Percentiles rank a stretch among this genome's conserved stretches.
Evolutionary conservation across 1,140 invertebrate genomes (phyloP).

Genomic region (Elymnias hypermnestra): DNA sequence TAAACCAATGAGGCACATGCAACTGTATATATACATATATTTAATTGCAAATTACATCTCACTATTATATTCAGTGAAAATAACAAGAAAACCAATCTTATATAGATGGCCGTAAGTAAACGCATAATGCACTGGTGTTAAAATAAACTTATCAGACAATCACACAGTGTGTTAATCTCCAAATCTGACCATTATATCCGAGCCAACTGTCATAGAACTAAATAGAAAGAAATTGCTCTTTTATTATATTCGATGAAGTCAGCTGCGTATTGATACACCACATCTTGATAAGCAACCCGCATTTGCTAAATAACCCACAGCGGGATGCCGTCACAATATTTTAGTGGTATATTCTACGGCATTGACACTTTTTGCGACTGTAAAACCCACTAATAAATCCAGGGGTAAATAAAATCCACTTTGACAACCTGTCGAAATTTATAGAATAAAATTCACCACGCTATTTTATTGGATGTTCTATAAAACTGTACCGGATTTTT

Average conservation of each 20-base stretch:
- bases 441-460: background rate
- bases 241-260: constrained; percentile 34
- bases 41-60: no score
- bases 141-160: constrained; percentile 4
- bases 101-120: no score
- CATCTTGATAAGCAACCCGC: constrained; percentile 66
- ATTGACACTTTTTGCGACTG: constrained; percentile 41
- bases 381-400: constrained; percentile 20
- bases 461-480: background rate
- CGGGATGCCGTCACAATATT: constrained; percentile 73
- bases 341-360: constrained; percentile 44
- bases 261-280: constrained; percentile 48
- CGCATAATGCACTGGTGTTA: no score
- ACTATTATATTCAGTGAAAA: no score
- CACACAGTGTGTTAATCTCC: constrained; percentile 2
- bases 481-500: background rate
- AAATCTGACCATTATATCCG: constrained; percentile 11
- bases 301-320: constrained; percentile 69
- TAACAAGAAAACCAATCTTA: no score
- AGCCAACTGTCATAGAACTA: constrained; percentile 20
- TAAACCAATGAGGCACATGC: no score
- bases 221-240: constrained; percentile 32
- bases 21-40: no score
- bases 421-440: background rate
- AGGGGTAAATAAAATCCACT: background rate